Evolutionary conservation across 2,888 invertebrate genomes (phyloP), one percentile per base, ranked within the genome.

Genomic region (Heliothis peltigera): DNA sequence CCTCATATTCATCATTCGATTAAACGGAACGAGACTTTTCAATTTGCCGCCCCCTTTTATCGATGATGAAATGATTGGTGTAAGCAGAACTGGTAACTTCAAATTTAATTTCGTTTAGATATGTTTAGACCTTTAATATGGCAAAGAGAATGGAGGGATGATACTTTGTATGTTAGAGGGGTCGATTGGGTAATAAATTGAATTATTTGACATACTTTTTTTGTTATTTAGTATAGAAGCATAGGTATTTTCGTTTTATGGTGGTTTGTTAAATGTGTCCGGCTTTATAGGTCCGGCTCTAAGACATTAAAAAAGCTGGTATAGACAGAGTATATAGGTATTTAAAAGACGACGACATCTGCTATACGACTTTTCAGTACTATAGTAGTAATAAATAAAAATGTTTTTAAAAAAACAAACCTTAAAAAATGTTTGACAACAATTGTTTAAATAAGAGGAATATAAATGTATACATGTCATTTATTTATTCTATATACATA

Each of bases 11-110:
- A 89, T 89, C 86, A 93, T 91, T 92, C 89, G 91, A 93, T 94
- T 92, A 92, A 82, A 82, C 80, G 84, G 84, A 82, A 92, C 91
- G 85, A 89, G 92, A 91, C 89, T 92, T 92, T 92, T 91, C 92
- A 92, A 93, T 93, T 93, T 92, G 86, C 81, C 80, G 84, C 84
- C 89, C 89, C 88, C 87, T 91, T 89, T 71, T 87, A 84, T 87
- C 86, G 77, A 70, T 77, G 79, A 85, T 83, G 84, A 88, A 91
- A 87, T 88, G 83, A 83, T 86, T 84, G 86, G 85, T 87, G 89
- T 90, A 82, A 80, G 80, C 80, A 77, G 61, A 83, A 84, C 82
- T 82, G 79, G 77, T 80, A 77, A 79, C 67, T 74, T 61, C 60
- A 68, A 75, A 80, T 79, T 74, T 73, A 65, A 75, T 80, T 80